Evolutionary conservation across 2,797 vertebrate genomes (phyloP).

Genomic region (Phalloptychus januarius): DNA sequence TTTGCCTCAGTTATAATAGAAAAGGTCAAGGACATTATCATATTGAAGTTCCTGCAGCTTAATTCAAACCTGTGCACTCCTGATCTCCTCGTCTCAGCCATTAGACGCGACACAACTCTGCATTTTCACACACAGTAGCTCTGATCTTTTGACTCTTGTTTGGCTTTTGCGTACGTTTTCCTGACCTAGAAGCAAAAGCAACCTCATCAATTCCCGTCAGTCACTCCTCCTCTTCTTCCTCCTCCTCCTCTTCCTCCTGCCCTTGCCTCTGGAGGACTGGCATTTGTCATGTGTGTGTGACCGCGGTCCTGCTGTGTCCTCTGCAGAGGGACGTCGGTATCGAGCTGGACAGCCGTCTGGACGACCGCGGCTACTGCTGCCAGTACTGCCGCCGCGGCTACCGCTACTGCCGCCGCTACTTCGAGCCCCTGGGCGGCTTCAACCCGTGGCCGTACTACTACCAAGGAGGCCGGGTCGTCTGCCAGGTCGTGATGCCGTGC

Average conservation of each 20-base stretch:
- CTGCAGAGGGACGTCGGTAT: slow-evolving; percentile 88
- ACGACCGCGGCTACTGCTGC: slow-evolving; percentile 91
- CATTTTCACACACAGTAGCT: slow-evolving; percentile 56
- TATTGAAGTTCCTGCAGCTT: slow-evolving; percentile 66
- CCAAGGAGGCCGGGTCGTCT: slow-evolving; percentile 92
- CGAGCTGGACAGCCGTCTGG: slow-evolving; percentile 90
- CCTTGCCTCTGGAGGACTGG: slow-evolving; percentile 63
- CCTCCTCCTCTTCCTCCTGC: slow-evolving; percentile 19
- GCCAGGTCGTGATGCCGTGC: slow-evolving; percentile 96
- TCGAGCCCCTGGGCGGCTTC: slow-evolving; percentile 91
- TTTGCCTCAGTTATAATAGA: slow-evolving; percentile 61
- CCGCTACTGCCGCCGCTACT: slow-evolving; percentile 89
- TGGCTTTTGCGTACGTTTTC: slow-evolving; percentile 54
- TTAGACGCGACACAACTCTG: slow-evolving; percentile 56
- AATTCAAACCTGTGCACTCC: slow-evolving; percentile 64
- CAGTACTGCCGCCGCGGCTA: slow-evolving; percentile 91
- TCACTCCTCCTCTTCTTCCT: slow-evolving; percentile 4
- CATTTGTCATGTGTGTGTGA: slow-evolving; percentile 60
- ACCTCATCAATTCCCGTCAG: slow-evolving; percentile 62
- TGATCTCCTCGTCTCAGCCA: slow-evolving; percentile 67
- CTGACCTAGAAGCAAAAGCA: slow-evolving; percentile 52
- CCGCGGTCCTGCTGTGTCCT: slow-evolving; percentile 69
- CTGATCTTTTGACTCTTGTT: slow-evolving; percentile 57
- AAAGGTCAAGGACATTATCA: slow-evolving; percentile 80
- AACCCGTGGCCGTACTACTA: slow-evolving; percentile 96